A percentile compares a stretch with the other conserved stretches of the same genome.
Conservation (phyloP, 64 coral and sea anemone genomes). For the Pocillopora damicornis region DNA sequence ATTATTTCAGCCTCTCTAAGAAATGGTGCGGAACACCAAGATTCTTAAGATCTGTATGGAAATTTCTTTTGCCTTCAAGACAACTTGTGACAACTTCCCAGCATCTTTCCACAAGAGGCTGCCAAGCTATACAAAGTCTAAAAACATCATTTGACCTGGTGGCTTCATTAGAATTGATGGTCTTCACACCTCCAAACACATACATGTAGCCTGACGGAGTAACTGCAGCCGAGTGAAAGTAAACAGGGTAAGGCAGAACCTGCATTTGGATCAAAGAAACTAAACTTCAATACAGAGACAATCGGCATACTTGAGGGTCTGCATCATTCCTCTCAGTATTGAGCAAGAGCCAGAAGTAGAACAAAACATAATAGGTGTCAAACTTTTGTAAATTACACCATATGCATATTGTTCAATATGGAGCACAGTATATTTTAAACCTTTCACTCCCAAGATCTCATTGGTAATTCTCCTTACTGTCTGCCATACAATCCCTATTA, state of each 20-base stretch:
- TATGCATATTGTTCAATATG: no score
- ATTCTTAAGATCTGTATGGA: background rate
- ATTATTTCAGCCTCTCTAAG: conserved; percentile 10
- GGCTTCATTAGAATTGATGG: conserved; percentile 47
- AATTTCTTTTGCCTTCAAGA: background rate
- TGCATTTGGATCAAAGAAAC: background rate
- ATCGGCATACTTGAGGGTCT: no score
- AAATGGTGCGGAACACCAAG: conserved; percentile 37
- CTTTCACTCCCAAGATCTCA: no score
- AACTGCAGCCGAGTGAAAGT: conserved; percentile 89
- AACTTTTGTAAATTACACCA: no score
- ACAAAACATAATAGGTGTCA: no score
- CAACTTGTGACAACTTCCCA: conserved; percentile 17
- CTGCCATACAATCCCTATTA: no score
- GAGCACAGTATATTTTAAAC: no score
- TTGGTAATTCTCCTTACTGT: no score
- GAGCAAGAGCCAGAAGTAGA: no score
- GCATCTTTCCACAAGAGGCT: conserved; percentile 50
- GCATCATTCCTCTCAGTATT: no score
- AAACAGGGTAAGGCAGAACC: conserved; percentile 74
- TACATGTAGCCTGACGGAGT: conserved; percentile 91
- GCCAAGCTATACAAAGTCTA: conserved; percentile 69
- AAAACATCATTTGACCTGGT: conserved; percentile 67
- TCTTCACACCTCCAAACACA: conserved; percentile 88
- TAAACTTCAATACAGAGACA: no score